Base-by-base conservation (phyloP, 2,113 vertebrate species). In the Penelope pileata region DNA sequence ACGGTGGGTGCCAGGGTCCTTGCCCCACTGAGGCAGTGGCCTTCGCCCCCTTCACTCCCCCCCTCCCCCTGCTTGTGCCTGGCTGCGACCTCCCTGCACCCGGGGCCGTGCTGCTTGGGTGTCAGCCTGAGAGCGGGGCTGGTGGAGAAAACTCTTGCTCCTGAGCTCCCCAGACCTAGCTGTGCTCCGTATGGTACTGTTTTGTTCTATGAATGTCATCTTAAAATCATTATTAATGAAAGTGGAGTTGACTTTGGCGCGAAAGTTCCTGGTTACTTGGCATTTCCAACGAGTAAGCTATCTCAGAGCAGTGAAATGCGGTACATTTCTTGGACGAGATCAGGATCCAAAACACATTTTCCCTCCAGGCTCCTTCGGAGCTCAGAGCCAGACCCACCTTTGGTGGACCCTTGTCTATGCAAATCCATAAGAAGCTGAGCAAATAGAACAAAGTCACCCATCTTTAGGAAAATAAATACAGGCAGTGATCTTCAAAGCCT, bases 141-240 rank as follows among this genome's bases (percentile, higher is more conserved):
- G 29, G 12, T 24, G 30, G 69, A 36, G 63, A 68, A 64, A 94
- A 80, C 43, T 68, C 53, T 63, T 4, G 10, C 78, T 84, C 56
- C 23, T 1, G 0, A 78, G 74, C 43, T 69, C 34, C 43, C 34
- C 0, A 3, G 45, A 62, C 51, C 64, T 67, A 48, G 40, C 67
- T 91, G 81, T 88, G 59, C 45, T 96, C 67, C 38, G 45, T 64
- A 83, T 64, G 86, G 50, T 66, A 74, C 60, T 50, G 86, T 89
- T 88, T 78, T 75, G 21, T 95, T 96, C 84, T 67, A 19, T 67
- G 42, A 96, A 81, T 92, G 32, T 43, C 24, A 4, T 43, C 67
- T 90, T 76, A 59, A 76, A 82, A 84, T 85, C 82, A 73, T 92
- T 93, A 91, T 81, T 94, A 97, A 95, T 83, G 88, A 96, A 95